These are phyloP conservation scores for Polyodon spathula DNA, from an alignment of 2,113 vertebrate genomes.

Conservation along the genomic window DNA sequence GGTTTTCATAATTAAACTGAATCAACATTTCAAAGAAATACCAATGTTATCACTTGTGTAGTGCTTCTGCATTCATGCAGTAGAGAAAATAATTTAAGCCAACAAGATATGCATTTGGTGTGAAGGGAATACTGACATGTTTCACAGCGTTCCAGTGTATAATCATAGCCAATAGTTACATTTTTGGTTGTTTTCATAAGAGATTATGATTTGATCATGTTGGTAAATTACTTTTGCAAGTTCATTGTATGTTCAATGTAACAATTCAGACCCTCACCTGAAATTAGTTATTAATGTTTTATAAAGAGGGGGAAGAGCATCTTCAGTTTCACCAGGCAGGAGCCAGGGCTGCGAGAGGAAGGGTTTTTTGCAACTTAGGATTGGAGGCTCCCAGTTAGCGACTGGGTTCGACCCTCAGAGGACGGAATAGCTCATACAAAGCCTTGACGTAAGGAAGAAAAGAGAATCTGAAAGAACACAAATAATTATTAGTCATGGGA, in stretches of 20 bases:
- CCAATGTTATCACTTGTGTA: slow-evolving; percentile 72
- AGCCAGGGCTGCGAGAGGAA: too few species aligned
- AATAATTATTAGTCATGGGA: too few species aligned
- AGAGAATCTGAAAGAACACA: too few species aligned
- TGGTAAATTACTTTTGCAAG: neutral
- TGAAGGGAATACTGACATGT: slow-evolving; percentile 63
- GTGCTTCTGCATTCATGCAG: slow-evolving; percentile 72
- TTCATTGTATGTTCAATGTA: neutral
- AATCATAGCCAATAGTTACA: slow-evolving; percentile 57
- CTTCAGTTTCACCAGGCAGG: too few species aligned
- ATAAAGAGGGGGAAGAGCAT: too few species aligned
- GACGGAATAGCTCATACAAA: too few species aligned
- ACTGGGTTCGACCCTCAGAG: too few species aligned
- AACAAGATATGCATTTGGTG: slow-evolving; percentile 70
- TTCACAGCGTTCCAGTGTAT: slow-evolving; percentile 53
- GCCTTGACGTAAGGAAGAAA: too few species aligned
- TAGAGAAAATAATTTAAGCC: slow-evolving; percentile 79
- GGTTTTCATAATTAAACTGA: slow-evolving; percentile 83
- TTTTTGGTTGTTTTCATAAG: slow-evolving; percentile 41
- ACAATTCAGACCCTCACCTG: too few species aligned
- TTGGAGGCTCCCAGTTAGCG: too few species aligned
- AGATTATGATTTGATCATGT: neutral
- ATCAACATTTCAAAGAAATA: slow-evolving; percentile 86
- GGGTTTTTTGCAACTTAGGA: too few species aligned
- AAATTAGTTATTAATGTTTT: too few species aligned